Conservation (phyloP, 2,113 vertebrate species). For the Dryoscopus gambensis region DNA sequence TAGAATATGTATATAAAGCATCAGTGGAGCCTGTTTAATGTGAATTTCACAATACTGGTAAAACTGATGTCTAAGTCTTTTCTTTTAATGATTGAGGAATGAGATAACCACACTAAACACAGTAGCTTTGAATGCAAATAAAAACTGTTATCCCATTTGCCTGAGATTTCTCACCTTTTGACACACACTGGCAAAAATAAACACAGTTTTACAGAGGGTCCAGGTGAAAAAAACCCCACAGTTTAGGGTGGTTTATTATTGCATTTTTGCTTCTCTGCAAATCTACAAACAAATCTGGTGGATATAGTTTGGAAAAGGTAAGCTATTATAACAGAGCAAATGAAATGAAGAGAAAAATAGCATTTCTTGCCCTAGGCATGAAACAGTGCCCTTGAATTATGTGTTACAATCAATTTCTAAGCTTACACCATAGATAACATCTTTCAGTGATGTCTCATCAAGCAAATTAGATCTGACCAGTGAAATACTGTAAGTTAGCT, state of each 20-base stretch:
- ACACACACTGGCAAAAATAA: neutral
- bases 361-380: conserved; percentile 27
- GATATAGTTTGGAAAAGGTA: neutral
- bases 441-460: conserved; percentile 64
- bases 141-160: neutral
- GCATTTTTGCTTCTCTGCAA: neutral
- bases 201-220: neutral
- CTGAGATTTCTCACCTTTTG: neutral
- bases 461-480: conserved; percentile 63
- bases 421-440: conserved; percentile 52
- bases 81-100: neutral
- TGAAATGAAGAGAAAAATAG: conserved; percentile 41
- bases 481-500: conserved; percentile 45
- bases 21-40: neutral
- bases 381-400: conserved; percentile 54
- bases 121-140: neutral
- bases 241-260: neutral
- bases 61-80: neutral
- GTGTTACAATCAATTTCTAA: conserved; percentile 68
- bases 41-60: neutral
- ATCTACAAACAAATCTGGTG: neutral
- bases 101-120: neutral
- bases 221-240: neutral
- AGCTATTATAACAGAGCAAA: conserved; percentile 14
- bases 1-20: neutral